Evolutionary conservation across 2,797 vertebrate genomes (phyloP).

Genomic region (Coilia nasus): DNA sequence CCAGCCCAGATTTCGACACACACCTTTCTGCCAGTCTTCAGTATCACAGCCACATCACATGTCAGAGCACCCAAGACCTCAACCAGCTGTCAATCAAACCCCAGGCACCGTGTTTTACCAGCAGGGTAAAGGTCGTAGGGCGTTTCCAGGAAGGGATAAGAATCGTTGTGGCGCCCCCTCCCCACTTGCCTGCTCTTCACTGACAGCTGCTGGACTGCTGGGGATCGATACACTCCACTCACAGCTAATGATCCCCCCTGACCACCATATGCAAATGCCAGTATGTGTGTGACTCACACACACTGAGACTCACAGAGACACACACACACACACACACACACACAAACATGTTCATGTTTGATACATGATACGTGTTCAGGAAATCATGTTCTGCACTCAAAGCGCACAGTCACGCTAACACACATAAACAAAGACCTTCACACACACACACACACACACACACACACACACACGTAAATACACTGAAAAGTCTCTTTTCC

Average conservation of each 20-base stretch:
- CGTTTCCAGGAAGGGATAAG: slow-evolving; percentile 10
- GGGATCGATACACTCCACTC: slow-evolving; percentile 26
- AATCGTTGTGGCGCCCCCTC: slow-evolving; percentile 17
- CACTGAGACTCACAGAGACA: background rate
- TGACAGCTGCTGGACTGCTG: slow-evolving; percentile 10
- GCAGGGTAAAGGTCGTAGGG: slow-evolving; percentile 28
- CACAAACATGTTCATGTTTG: too few species aligned
- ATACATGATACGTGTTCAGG: background rate
- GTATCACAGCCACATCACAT: background rate
- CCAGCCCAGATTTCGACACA: background rate
- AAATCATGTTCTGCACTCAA: background rate
- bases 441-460: background rate
- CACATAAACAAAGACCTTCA: background rate
- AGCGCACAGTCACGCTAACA: background rate
- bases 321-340: background rate
- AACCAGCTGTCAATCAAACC: slow-evolving; percentile 28
- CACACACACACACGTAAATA: background rate
- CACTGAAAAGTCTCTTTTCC: background rate
- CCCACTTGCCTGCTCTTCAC: background rate
- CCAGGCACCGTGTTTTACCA: slow-evolving; percentile 22
- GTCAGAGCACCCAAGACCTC: background rate
- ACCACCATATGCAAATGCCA: background rate
- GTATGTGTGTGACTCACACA: background rate
- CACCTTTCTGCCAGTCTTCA: background rate
- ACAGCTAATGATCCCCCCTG: slow-evolving; percentile 24